Conservation (phyloP, 2,888 invertebrate genomes). For the Tinea semifulvella region DNA sequence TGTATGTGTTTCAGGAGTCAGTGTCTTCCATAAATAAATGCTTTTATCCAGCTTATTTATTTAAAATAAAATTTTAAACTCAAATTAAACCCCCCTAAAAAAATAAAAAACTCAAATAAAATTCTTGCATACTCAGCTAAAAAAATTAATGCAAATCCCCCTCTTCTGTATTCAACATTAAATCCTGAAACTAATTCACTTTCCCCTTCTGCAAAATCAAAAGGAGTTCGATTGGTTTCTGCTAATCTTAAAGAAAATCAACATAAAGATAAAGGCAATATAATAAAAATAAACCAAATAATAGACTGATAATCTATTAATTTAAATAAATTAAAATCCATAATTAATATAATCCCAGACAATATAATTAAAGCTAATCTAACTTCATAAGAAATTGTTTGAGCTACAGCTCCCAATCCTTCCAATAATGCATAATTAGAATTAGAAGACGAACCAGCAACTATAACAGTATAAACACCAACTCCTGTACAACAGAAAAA, state of each 20-base stretch:
- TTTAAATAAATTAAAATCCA: conserved; percentile 58
- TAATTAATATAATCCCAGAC: conserved; percentile 66
- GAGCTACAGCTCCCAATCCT: conserved; percentile 72
- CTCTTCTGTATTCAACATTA: conserved; percentile 80
- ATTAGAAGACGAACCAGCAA: conserved; percentile 78
- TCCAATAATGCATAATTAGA: conserved; percentile 78
- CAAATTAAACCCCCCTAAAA: conserved; percentile 62
- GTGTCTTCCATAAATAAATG: too few species aligned
- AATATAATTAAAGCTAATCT: conserved; percentile 72
- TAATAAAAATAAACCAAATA: conserved; percentile 64
- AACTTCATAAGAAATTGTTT: conserved; percentile 82
- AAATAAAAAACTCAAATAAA: conserved; percentile 72
- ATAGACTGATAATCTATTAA: conserved; percentile 57
- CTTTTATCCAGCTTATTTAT: too few species aligned
- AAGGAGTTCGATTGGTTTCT: conserved; percentile 77
- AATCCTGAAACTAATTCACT: conserved; percentile 82
- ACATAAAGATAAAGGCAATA: conserved; percentile 63
- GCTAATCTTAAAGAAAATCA: conserved; percentile 71
- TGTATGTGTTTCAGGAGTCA: too few species aligned
- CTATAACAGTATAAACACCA: too few species aligned
- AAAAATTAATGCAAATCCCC: conserved; percentile 78
- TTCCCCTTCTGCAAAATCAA: conserved; percentile 84
- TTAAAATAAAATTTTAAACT: conserved; percentile 63
- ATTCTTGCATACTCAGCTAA: conserved; percentile 74
- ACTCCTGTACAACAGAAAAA: conserved; percentile 71